Evolutionary conservation across 2,888 invertebrate species (phyloP), one percentile per base, ranked within the genome.

Genomic region (Drosophila aldrichi): DNA sequence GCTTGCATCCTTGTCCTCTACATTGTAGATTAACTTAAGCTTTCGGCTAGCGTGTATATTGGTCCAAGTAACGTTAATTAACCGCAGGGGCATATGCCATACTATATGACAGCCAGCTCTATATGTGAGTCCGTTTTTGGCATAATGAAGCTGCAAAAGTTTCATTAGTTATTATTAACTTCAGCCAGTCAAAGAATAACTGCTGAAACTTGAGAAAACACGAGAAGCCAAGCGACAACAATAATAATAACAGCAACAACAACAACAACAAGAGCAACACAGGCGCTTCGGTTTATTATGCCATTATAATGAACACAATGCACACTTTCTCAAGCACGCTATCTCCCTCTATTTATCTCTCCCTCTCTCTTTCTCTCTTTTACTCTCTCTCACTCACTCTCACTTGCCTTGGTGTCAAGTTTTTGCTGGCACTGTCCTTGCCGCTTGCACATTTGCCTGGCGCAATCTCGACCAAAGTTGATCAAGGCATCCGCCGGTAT

Each of bases 231-330:
- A 61, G 52, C 44, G 22, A 62, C 57, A 68, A 43, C 34, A 56
- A n/a, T 40, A 68, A 43, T 22, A 56, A n/a, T 40, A 81, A 55
- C 41, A 44, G 54, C 46, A 66, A 43, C 44, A 57, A 51, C 29
- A 46, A 12, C 29, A 43, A 9, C 14, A 43, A 57, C 20, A 29
- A 29, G 22, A 57, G 9, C 14, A 43, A 49, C 71, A 56, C 56
- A 56, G 83, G 59, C 73, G 71, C 70, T 77, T 70, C 82, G 79
- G 88, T 85, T 85, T 85, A 88, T 88, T 86, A 86, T 87, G 89
- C 86, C 75, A 85, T 86, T 86, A 89, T 88, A 84, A 85, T 82
- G 79, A 89, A 88, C 82, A 89, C 85, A 89, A 89, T 85, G 86
- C 81, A 78, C 66, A 77, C 70, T 79, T 81, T 82, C 69, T 71